Evolutionary conservation across 1,140 invertebrate species (phyloP).

Genomic region (Hestina assimilis): DNA sequence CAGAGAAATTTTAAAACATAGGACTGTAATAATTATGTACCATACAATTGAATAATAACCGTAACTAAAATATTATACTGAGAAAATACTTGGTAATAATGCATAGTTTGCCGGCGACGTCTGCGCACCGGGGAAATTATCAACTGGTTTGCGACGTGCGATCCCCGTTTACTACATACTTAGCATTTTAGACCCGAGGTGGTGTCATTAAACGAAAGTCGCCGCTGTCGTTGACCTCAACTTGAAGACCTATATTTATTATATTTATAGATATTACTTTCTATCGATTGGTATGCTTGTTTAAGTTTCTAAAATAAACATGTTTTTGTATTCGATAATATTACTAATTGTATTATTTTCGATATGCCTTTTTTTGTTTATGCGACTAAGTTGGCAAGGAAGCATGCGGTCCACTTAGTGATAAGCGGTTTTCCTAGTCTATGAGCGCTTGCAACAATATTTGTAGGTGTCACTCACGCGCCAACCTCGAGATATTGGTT

Average conservation of each 20-base stretch:
- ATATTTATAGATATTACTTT: slow-evolving; percentile 39
- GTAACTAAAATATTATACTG: no score
- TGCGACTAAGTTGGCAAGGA: no score
- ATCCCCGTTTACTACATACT: slow-evolving; percentile 38
- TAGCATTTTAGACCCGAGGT: slow-evolving; percentile 24
- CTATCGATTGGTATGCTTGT: slow-evolving; percentile 19
- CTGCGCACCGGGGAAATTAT: slow-evolving; percentile 39
- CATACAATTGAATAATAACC: no score
- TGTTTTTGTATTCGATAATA: no score
- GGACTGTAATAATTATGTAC: no score
- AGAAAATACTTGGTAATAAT: background rate
- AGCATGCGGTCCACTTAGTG: no score
- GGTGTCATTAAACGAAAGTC: slow-evolving; percentile 46
- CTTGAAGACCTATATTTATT: slow-evolving; percentile 28
- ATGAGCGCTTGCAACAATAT: no score
- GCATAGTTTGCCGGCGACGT: slow-evolving; percentile 11
- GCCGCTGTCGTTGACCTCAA: slow-evolving; percentile 31
- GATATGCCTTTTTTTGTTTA: background rate
- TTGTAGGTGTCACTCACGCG: no score
- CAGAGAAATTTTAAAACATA: no score
- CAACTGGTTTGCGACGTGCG: slow-evolving; percentile 37
- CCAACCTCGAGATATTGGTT: no score
- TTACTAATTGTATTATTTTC: background rate
- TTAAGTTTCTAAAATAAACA: background rate
- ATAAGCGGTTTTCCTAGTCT: no score